Base-by-base conservation (phyloP, 2,113 vertebrate genomes). In the Otus sunia region DNA sequence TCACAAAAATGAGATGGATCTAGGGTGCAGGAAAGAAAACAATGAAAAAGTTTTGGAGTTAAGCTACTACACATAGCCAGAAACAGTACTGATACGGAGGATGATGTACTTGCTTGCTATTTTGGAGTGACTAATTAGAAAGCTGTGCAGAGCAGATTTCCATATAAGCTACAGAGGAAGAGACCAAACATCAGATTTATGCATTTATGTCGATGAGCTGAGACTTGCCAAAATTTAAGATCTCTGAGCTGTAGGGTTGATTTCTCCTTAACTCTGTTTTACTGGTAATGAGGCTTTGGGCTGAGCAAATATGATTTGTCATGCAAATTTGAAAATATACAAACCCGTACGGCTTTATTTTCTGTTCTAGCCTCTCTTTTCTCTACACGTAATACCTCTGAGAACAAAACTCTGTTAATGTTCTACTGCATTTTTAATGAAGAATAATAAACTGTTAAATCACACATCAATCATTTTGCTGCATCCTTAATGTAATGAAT, bases 401-500 rank as follows among this genome's bases (percentile, higher is more conserved):
- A 95, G 89, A 93, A 76, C 21, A 84, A 88, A 95, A 93, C 60
- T n/a, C 59, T 86, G 19, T 73, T 94, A 96, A 90, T 71, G 78
- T 90, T 76, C 68, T 93, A 59, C 86, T 96, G 74, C 32, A 95
- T 94, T 95, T 97, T 96, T 97, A 96, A 97, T 94, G 92, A 95
- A 90, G 79, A 97, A 94, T 91, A 97, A 96, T 80, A 88, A 95
- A 96, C 68, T 94, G 91, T 92, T 96, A 96, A 94, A 95, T 92
- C 77, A 45, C 63, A 56, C 75, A 95, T 95, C 92, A 97, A 86
- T 96, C 86, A 96, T 94, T 94, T 83, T 68, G 32, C 75, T 92
- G 47, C 37, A 85, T 53, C 45, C 45, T 88, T 96, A 81, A 92
- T 60, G 41, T 36, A 92, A 91, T 74, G 63, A 84, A 92, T 92